Conservation (phyloP, 2,888 invertebrate genomes). For the Harpalus rubripes region DNA sequence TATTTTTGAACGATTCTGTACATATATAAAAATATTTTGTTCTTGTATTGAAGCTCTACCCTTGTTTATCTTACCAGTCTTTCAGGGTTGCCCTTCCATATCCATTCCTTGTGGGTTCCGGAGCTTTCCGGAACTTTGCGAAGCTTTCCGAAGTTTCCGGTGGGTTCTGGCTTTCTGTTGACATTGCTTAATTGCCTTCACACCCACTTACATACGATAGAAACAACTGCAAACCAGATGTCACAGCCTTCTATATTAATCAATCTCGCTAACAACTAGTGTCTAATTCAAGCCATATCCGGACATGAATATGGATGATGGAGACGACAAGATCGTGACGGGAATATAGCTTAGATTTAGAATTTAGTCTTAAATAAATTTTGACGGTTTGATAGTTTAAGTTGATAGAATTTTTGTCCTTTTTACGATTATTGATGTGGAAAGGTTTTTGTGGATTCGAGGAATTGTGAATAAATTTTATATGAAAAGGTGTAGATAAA, state of each 20-base stretch:
- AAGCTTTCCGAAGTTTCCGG: background rate
- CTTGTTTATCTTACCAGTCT: no score
- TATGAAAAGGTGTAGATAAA: no score
- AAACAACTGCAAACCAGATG: background rate
- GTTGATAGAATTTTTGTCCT: no score
- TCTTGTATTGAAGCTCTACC: no score
- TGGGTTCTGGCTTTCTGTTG: constrained; percentile 1
- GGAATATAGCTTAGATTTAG: no score
- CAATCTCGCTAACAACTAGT: background rate
- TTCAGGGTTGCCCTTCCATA: background rate
- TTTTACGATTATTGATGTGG: no score
- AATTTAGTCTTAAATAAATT: no score
- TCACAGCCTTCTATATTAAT: constrained; percentile 4
- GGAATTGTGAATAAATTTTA: no score
- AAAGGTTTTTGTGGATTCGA: no score
- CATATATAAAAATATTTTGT: background rate
- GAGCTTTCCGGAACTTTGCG: background rate
- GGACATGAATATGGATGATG: constrained; percentile 14
- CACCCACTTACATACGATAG: background rate
- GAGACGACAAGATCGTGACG: background rate
- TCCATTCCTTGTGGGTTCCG: background rate
- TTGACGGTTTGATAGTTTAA: background rate
- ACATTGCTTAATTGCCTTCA: constrained; percentile 2
- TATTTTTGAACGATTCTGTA: background rate
- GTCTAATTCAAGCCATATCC: background rate